A percentile compares a stretch with the other conserved stretches of the same genome.
Evolutionary conservation across 2,888 invertebrate genomes (phyloP).

Genomic region (Drosophila kambysellisi): DNA sequence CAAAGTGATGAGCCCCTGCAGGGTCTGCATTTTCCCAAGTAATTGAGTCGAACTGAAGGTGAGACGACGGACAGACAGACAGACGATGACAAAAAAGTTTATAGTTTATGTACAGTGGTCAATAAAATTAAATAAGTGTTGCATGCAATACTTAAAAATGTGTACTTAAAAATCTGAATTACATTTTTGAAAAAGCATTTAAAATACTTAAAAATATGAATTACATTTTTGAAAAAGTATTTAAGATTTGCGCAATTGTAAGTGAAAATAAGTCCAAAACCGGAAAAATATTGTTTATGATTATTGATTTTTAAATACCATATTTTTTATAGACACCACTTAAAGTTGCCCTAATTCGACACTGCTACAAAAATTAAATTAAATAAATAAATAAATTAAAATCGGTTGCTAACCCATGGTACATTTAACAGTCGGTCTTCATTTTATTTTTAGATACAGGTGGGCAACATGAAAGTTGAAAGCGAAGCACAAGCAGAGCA

Average conservation of each 20-base stretch:
- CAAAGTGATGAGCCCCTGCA: slow-evolving; percentile 21
- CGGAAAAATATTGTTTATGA: no score
- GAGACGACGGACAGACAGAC: slow-evolving; percentile 44
- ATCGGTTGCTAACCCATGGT: slow-evolving; percentile 10
- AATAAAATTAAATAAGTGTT: background rate
- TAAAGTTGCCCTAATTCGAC: no score
- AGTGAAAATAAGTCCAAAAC: no score
- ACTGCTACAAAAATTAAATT: background rate
- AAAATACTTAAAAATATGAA: background rate
- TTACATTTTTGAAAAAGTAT: no score
- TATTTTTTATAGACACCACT: no score
- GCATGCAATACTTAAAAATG: background rate
- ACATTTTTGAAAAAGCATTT: no score
- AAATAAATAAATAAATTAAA: background rate
- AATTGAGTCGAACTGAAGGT: slow-evolving; percentile 69
- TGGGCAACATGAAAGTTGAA: slow-evolving; percentile 28
- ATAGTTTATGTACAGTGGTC: slow-evolving; percentile 30
- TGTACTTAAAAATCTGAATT: background rate
- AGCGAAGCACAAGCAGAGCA: slow-evolving; percentile 10
- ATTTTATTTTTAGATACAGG: slow-evolving; percentile 59
- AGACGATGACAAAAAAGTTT: slow-evolving; percentile 31
- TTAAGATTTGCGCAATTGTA: no score
- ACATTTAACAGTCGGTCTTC: slow-evolving; percentile 3
- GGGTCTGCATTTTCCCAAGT: slow-evolving; percentile 49
- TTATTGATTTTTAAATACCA: no score